Evolutionary conservation across 2,888 invertebrate genomes (phyloP), one percentile per base, ranked within the genome.

Genomic region (Coelinius sp.): DNA sequence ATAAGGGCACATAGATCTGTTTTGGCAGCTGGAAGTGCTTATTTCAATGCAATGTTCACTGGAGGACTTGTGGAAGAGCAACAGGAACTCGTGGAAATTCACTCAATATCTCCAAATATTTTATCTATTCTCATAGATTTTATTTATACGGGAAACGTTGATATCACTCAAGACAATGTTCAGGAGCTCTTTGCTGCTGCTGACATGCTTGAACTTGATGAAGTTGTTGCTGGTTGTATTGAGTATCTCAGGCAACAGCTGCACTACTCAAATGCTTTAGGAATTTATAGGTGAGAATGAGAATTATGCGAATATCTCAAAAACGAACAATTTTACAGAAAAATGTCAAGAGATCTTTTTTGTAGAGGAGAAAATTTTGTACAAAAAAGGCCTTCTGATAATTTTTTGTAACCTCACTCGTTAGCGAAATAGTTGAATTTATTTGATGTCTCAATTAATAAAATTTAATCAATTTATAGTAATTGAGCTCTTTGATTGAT

Each of bases 21-120:
- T 8, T 89, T 97, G 73, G 94, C 96, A 78, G 95, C 97, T 5
- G 94, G 95, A 77, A 96, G 96, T 89, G 94, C 94, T 70, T 97
- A 97, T 88, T 97, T 97, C 88, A 94, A 96, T 88, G 97, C 96
- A 52, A 97, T 97, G 97, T 97, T 97, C 85, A 93, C 94, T 78
- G 94, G 94, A 38, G 95, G 95, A 10, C 89, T 97, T 77, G 92
- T 93, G 75, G 97, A 97, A 88, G 94, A 93, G 81, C 93, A 94
- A 81, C 93, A 94, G 86, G 92, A 93, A 77, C 91, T 92, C 75
- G 93, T 97, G n/a, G 92, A 94, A 78, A 89, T 97, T 73, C 95
- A 94, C 78, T 93, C 93, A 68, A 91, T 96, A 63, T 92, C 94
- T 74, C 91, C 94, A 56, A 90, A 92, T 67, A 93, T 94, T 73